A percentile compares a stretch with the other conserved stretches of the same genome.
Conservation (phyloP, 92 coral and sea anemone genomes). For the Bergia sp. region DNA sequence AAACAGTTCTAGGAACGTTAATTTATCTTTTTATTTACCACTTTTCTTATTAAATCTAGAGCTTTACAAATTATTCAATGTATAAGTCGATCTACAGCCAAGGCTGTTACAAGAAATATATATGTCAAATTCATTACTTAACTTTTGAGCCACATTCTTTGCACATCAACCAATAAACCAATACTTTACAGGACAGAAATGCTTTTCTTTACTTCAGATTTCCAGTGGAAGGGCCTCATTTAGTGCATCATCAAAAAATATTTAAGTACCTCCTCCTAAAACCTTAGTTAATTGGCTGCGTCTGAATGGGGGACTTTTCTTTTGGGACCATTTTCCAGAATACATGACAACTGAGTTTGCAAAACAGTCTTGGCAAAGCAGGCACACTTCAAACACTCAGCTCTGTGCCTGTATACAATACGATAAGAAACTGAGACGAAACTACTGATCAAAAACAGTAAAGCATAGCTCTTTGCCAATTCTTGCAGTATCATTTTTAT, state of each 20-base stretch:
- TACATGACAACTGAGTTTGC: not conserved
- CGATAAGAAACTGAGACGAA: no score
- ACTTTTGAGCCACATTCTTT: not conserved
- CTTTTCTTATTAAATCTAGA: slow-evolving; percentile 9
- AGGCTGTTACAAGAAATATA: not conserved
- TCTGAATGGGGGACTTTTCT: not conserved
- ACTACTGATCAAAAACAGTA: not conserved
- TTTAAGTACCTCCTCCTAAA: not conserved
- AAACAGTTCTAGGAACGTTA: not conserved
- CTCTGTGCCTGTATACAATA: not conserved
- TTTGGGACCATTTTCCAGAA: not conserved
- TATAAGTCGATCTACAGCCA: not conserved
- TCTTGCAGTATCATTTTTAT: no score
- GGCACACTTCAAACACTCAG: no score
- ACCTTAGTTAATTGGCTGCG: not conserved
- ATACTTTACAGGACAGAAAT: no score
- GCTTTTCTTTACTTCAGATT: not conserved
- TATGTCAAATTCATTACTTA: not conserved
- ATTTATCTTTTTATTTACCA: not conserved
- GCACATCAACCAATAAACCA: not conserved
- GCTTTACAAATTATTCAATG: slow-evolving; percentile 7
- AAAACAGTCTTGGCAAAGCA: not conserved
- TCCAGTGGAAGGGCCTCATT: not conserved
- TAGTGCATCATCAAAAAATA: not conserved
- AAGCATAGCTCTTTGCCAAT: no score